Conservation (phyloP, 2,888 invertebrate species). For the Callyntrura sp. region DNA sequence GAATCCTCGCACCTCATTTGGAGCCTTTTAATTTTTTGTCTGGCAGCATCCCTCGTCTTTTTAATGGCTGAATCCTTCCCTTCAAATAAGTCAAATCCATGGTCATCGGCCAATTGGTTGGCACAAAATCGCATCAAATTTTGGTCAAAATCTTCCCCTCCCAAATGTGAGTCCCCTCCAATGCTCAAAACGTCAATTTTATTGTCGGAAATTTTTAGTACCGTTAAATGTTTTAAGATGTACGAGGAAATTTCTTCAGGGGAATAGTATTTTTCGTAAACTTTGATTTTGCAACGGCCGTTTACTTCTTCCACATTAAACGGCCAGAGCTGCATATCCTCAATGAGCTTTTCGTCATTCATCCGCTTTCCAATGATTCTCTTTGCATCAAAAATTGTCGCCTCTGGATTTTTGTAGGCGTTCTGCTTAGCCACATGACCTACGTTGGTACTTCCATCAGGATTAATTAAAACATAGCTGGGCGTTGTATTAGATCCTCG, state of each 20-base stretch:
- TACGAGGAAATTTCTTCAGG: constrained; percentile 60
- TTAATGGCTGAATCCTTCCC: constrained; percentile 86
- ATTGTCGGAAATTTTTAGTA: constrained; percentile 38
- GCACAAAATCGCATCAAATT: constrained; percentile 73
- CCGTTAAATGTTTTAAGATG: constrained; percentile 79
- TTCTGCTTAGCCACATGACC: constrained; percentile 94
- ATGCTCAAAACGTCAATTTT: constrained; percentile 49
- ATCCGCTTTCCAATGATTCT: constrained; percentile 71
- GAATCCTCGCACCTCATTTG: constrained; percentile 87
- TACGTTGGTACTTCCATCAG: no score
- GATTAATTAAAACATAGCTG: no score
- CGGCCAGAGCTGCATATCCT: constrained; percentile 77
- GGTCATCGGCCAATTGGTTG: constrained; percentile 26
- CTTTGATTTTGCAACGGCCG: constrained; percentile 87
- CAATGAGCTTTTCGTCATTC: constrained; percentile 57
- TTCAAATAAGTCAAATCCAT: constrained; percentile 84
- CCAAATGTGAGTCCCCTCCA: constrained; percentile 67
- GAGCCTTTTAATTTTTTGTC: constrained; percentile 89
- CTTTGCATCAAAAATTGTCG: constrained; percentile 87
- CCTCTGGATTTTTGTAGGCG: constrained; percentile 88
- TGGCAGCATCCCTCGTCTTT: constrained; percentile 88
- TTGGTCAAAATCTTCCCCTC: constrained; percentile 86
- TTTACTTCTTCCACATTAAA: constrained; percentile 71
- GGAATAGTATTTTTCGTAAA: background rate
- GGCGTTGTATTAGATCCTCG: no score